Evolutionary conservation across 2,888 invertebrate genomes (phyloP), one percentile per base, ranked within the genome.

Genomic region (Urechis unicinctus): DNA sequence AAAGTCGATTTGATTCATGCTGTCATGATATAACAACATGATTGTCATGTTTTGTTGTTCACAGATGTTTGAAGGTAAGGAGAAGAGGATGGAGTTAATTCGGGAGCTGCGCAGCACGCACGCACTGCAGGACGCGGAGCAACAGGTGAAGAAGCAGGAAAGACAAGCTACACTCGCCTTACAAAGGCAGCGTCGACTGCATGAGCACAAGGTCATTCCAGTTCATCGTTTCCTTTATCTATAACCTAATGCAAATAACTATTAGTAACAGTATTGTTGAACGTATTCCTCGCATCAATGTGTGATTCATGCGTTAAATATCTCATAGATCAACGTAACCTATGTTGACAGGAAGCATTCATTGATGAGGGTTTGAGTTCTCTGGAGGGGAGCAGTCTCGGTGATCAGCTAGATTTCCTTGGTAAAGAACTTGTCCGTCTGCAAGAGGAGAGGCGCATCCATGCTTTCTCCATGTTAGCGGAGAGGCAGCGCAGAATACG

Each of bases 361-460:
- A 64, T 86, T 3, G 79, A 83, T 43, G 85, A 86, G 44, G 77
- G 87, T 6, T 79, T 89, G 25, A 83, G 84, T 57, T 83, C 85
- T 57, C 78, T 89, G 3, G 88, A 89, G 68, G 89, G 89, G 0
- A 83, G 82, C 1, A 57, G 56, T 43, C 82, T 89, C 9, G 85
- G 87, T 0, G 85, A 86, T 6, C 82, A 88, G 29, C 79, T 91
- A 59, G 86, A 85, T 66, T 87, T 85, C 74, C 78, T 92, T 21
- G 85, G 86, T 73, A 87, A 91, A 73, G 91, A 92, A 77, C 80
- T 91, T 61, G 75, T 84, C 13, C 82, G 89, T 13, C 78, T 92
- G 1, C 82, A 86, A 60, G 88, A 89, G 65, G 90, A 91, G 73
- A 82, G 89, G 4, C 83, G 85, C 56, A 85, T 88, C 17, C 90